Evolutionary conservation across 2,113 vertebrate species (phyloP), one percentile per base, ranked within the genome.

Genomic region (Noturus placidus): DNA sequence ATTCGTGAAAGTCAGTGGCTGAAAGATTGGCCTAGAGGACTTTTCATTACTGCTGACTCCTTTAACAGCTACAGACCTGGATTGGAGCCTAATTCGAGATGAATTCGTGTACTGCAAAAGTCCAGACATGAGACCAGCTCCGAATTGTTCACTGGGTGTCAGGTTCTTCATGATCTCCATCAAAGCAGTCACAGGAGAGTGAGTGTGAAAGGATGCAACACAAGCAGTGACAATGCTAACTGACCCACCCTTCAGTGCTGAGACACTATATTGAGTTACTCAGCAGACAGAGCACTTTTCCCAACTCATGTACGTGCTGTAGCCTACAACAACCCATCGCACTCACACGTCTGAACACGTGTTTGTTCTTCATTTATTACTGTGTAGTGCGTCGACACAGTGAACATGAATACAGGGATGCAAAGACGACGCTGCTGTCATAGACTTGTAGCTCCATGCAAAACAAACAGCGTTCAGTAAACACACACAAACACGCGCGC

Each of bases 201-300:
- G 50, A 27, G 35, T 63, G 17, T 84, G 52, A 84, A 81, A 61
- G 46, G 22, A 84, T 67, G 59, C 52, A 84, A 52, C 25, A 83
- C 46, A 69, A 15, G 50, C 33, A 69, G 35, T 84, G 72, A 89
- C 81, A 84, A 84, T 79, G 65, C 11, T 79, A 15, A 22, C 35
- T 35, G 85, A 79, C 85, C 81, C 88, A 89, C 81, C 88, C 79
- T 78, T 38, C 70, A 83, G 25, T 70, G 78, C 9, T 83, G 80
- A 89, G 19, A 4, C 56, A 35, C 81, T 54, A 5, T 54, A 87
- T 83, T 15, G 56, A 77, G 59, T 83, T 87, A 84, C 87, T 54
- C 13, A 83, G 67, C 52, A 82, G 19, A 82, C 70, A 70, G 86
- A 87, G 67, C 70, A 63, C 54, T 74, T 87, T 82, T 54, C 13